Conservation (phyloP, 2,888 invertebrate species). For the Cartodere bifasciata region DNA sequence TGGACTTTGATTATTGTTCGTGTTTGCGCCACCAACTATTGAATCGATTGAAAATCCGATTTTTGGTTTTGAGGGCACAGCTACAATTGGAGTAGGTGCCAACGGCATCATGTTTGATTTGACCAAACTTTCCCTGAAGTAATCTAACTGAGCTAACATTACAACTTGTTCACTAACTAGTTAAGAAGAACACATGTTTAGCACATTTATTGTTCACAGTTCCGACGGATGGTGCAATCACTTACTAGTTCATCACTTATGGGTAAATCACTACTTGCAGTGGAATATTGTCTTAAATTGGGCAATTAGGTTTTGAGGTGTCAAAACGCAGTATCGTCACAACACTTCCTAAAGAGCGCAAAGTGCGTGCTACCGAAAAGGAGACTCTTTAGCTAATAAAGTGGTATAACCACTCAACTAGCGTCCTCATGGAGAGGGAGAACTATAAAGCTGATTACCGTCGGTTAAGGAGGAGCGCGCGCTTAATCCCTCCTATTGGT, state of each 20-base stretch:
- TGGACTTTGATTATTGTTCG: slow-evolving; percentile 27
- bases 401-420: slow-evolving; percentile 24
- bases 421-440: slow-evolving; percentile 23
- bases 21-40: slow-evolving; percentile 61
- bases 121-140: slow-evolving; percentile 11
- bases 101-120: slow-evolving; percentile 70
- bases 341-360: slow-evolving; percentile 18
- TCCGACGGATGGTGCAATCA: no score
- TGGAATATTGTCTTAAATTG: no score
- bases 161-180: slow-evolving; percentile 2
- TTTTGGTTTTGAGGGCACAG: slow-evolving; percentile 85
- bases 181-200: no score
- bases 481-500: slow-evolving; percentile 19
- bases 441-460: slow-evolving; percentile 19
- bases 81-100: slow-evolving; percentile 85
- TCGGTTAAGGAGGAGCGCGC: slow-evolving; percentile 18
- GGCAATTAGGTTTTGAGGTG: no score
- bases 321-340: slow-evolving; percentile 18
- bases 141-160: slow-evolving; percentile 12
- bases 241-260: no score
- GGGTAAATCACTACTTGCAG: no score
- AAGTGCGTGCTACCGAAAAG: slow-evolving; percentile 30
- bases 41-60: slow-evolving; percentile 92
- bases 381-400: slow-evolving; percentile 33
- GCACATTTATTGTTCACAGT: no score